A percentile compares a stretch with the other conserved stretches of the same genome.
phyloP scores from a whole-genome alignment of 2,888 invertebrate genomes.

The Platypus cylindrus region DNA sequence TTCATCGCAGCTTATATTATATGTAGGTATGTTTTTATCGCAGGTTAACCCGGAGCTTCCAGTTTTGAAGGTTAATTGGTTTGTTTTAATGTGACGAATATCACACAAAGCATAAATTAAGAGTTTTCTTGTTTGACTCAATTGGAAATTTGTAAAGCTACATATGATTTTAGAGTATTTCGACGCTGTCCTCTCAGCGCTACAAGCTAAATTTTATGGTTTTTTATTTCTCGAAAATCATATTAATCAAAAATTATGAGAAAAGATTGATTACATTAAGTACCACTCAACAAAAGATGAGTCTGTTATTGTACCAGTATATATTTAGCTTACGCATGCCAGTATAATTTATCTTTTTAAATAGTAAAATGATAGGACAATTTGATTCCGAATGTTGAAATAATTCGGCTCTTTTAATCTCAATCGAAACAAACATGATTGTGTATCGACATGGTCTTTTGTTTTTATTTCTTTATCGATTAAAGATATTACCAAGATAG shows the following conservation, averaged over 20 bases:
- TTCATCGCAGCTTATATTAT: slow-evolving; percentile 12
- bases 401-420: slow-evolving; percentile 9
- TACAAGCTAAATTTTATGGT: too few relatives aligned
- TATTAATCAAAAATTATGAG: too few relatives aligned
- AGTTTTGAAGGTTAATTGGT: slow-evolving; percentile 9
- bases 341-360: slow-evolving; percentile 5
- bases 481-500: slow-evolving; percentile 8
- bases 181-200: too few relatives aligned
- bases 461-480: slow-evolving; percentile 4
- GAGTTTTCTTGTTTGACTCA: too few relatives aligned
- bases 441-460: slow-evolving; percentile 6
- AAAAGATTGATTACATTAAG: too few relatives aligned
- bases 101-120: too few relatives aligned
- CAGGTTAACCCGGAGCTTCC: slow-evolving; percentile 7
- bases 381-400: slow-evolving; percentile 7
- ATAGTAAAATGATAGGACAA: slow-evolving; percentile 6
- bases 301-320: too few relatives aligned
- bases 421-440: slow-evolving; percentile 6
- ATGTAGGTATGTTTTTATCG: too few relatives aligned
- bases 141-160: too few relatives aligned
- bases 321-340: slow-evolving; percentile 3
- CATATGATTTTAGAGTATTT: too few relatives aligned
- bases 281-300: too few relatives aligned
- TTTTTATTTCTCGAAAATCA: too few relatives aligned
- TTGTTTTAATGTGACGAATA: slow-evolving; percentile 3